Evolutionary conservation across 2,888 invertebrate species (phyloP).

Genomic region (Limnephilus lunatus): DNA sequence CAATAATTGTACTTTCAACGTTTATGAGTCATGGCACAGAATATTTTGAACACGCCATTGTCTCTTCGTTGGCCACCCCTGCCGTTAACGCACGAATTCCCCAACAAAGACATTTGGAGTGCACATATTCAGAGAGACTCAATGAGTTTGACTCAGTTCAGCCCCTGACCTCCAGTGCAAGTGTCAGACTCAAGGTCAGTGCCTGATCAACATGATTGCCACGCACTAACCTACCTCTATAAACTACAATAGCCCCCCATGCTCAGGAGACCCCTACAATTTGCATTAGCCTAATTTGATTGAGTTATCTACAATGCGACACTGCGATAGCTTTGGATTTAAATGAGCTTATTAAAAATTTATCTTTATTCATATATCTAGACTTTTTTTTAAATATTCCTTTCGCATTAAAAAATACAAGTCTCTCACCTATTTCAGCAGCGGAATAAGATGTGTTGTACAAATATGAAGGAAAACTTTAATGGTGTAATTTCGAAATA

Average conservation of each 20-base stretch:
- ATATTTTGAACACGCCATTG: neutral
- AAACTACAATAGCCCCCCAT: neutral
- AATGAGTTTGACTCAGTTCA: neutral
- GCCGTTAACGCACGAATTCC: neutral
- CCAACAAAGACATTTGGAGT: neutral
- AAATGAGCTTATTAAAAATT: neutral
- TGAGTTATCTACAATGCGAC: neutral
- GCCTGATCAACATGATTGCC: neutral
- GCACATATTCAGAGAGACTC: neutral
- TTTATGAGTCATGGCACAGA: no score
- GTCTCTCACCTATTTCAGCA: no score
- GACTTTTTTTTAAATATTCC: no score
- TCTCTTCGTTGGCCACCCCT: neutral
- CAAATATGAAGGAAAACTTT: no score
- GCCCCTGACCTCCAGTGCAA: conserved; percentile 14
- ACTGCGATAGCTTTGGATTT: neutral
- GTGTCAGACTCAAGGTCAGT: neutral
- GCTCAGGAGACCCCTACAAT: neutral
- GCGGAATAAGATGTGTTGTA: no score
- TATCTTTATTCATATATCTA: neutral
- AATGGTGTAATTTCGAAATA: no score
- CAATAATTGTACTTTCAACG: no score
- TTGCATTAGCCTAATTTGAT: neutral
- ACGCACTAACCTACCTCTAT: neutral
- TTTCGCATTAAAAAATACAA: no score